Base-by-base conservation (phyloP, 2,888 invertebrate genomes). In the Amiota communis region DNA sequence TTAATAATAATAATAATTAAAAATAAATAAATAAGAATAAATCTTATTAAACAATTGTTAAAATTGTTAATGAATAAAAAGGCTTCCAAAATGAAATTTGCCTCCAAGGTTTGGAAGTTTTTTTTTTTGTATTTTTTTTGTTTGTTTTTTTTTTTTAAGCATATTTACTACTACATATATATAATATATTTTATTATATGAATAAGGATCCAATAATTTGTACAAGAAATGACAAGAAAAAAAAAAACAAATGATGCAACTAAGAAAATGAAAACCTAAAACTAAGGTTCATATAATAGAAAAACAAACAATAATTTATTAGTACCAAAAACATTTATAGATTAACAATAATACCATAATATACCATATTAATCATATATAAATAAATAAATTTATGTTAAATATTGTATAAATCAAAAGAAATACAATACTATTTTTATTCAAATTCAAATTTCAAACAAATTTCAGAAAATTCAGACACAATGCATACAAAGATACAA, bases 41-140 rank as follows among this genome's bases (percentile, higher is more conserved):
- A 53, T 53, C 36, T 36, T 4, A 53, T n/a, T 53, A 13, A 53
- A 53, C 53, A 53, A n/a, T 53, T n/a, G 53, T 10, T 36, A 63
- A 63, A 63, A 36, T 12, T n/a, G 36, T n/a, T 53, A 53, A 53
- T 20, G 15, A 17, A 17, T n/a, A n/a, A 61, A 70, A 70, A 61
- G 61, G 61, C 70, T 70, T 70, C 70, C 70, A 70, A 70, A 70
- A 48, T 9, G 36, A 63, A 48, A 70, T 51, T 71, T 71, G 71
- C 71, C 71, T 71, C 63, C 71, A 71, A 71, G 71, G 71, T 71
- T 71, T 63, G 71, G 63, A 63, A 71, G 63, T 71, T 71, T 51
- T 71, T 71, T 61, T 70, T 70, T 47, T 53, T 53, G 57, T 57
- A 17, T 23, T 46, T 15, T 47, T 59, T 11, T 36, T 64, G 15